Conservation (phyloP, 2,888 invertebrate species). For the Drosophila falleni region DNA sequence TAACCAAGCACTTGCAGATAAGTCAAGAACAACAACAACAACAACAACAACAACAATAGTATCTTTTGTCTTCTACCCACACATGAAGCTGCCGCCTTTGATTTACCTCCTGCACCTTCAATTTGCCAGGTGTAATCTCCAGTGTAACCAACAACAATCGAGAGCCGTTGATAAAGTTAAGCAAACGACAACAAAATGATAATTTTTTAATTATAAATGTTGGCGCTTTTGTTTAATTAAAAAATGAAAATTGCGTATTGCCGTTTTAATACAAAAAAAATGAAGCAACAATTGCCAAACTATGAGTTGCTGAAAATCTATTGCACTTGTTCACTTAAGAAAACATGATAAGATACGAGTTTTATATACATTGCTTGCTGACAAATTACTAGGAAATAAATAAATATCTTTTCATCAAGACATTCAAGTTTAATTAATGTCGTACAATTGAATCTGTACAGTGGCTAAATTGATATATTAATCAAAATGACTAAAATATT, state of each 20-base stretch:
- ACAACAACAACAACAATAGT: slow-evolving; percentile 54
- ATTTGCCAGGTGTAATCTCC: slow-evolving; percentile 75
- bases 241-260: slow-evolving; percentile 9
- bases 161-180: slow-evolving; percentile 66
- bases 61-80: slow-evolving; percentile 38
- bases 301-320: neutral
- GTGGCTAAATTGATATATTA: neutral
- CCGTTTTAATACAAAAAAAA: too few species aligned
- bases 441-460: too few species aligned
- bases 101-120: slow-evolving; percentile 51
- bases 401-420: neutral
- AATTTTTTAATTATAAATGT: slow-evolving; percentile 68
- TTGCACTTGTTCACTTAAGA: slow-evolving; percentile 7
- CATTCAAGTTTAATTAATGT: slow-evolving; percentile 11
- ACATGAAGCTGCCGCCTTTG: slow-evolving; percentile 60
- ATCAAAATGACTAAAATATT: neutral
- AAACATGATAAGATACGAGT: slow-evolving; percentile 20
- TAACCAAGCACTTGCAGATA: slow-evolving; percentile 64
- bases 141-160: slow-evolving; percentile 51
- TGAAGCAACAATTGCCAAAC: slow-evolving; percentile 23
- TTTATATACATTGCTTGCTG: neutral
- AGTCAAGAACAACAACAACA: slow-evolving; percentile 41
- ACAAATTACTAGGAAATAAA: neutral
- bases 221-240: slow-evolving; percentile 66
- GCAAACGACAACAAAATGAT: slow-evolving; percentile 73